Base-by-base conservation (phyloP, 2,888 invertebrate species). In the Acanthosepion pharaonis region DNA sequence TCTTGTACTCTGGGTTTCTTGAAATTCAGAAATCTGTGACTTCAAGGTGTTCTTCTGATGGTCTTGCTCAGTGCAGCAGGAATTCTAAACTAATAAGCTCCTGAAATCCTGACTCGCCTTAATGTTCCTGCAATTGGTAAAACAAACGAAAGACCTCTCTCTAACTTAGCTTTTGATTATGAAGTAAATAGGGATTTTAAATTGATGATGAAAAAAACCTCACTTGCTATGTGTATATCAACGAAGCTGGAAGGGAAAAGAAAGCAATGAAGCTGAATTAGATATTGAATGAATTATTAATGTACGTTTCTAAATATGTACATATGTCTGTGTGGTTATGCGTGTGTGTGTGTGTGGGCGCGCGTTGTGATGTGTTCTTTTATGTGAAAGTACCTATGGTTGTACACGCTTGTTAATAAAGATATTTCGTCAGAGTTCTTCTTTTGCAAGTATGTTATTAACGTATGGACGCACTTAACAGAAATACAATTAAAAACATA, bases 121-220 rank as follows among this genome's bases (percentile, higher is more conserved):
- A 78, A 78, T 78, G 78, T 78, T 78, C 78, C 15, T n/a, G 15
- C 18, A 5, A 3, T n/a, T 11, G 18, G 15, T 11, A n/a, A 3
- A 78, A 33, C n/a, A 78, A n/a, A 15, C 78, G 15, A 78, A n/a
- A 78, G n/a, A 33, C 15, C 33, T 11, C 2, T n/a, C n/a, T 15
- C n/a, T 0, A n/a, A 33, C n/a, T n/a, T 3, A n/a, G 2, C 33
- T 11, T 33, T 15, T 33, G 9, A 11, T n/a, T 5, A 0, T 23
- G 0, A 28, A 64, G 3, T 23, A 23, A 5, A 3, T 25, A 28
- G 23, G 51, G 15, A 51, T 51, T 51, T 51, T 51, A 18, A 59
- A 20, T 59, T 23, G 25, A 20, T 25, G 59, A 59, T 59, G 5
- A 59, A 59, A 59, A 25, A 59, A 59, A 23, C 23, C 59, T 6